These are phyloP conservation scores for Myiozetetes cayanensis DNA, from an alignment of 2,113 vertebrate genomes.

Conservation along the genomic window DNA sequence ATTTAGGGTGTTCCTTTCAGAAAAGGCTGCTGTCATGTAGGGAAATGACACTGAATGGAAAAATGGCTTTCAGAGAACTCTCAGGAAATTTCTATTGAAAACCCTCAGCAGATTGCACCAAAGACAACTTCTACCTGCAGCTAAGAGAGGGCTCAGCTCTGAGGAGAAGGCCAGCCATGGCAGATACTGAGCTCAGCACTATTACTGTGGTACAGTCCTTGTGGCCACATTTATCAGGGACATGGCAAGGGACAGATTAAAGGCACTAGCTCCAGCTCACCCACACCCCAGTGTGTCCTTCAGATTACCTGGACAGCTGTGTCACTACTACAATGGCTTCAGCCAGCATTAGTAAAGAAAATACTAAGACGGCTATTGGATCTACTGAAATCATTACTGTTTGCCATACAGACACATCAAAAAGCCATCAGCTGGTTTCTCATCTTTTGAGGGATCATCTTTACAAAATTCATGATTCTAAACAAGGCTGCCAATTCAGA, in stretches of 20 bases:
- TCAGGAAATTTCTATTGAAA: background rate
- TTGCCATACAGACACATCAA: background rate
- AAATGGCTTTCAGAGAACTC: background rate
- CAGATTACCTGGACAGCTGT: background rate
- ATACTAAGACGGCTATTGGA: background rate
- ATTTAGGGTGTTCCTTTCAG: conserved; percentile 11
- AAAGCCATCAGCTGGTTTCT: background rate
- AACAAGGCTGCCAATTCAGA: background rate
- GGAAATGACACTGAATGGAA: conserved; percentile 8
- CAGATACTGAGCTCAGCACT: background rate
- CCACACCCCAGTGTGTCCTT: background rate
- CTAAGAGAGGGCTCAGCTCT: background rate
- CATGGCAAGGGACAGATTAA: background rate
- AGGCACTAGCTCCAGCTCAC: background rate
- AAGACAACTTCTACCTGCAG: background rate
- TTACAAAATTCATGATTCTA: background rate
- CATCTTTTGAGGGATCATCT: background rate
- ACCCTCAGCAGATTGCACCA: background rate
- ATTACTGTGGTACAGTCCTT: background rate
- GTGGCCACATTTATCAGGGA: background rate
- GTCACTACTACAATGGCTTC: background rate
- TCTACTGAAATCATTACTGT: background rate
- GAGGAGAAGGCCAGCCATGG: too few species aligned
- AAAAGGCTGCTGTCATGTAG: background rate
- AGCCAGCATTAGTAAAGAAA: background rate